Conservation (phyloP, 2,113 vertebrate species). For the Procavia capensis region DNA sequence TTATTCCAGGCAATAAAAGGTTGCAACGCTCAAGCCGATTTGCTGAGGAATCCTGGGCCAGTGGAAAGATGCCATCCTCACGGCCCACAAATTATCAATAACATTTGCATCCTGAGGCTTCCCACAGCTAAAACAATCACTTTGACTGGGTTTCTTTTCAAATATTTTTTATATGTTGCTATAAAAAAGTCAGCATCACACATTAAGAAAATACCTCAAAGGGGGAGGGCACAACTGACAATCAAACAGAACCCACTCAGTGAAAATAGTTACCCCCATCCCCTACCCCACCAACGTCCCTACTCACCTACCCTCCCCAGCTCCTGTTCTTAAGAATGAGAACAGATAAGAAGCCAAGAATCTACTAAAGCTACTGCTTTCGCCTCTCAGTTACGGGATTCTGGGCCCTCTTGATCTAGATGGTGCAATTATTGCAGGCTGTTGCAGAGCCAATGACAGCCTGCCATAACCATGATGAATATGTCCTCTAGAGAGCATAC, state of each 20-base stretch:
- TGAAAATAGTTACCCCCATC: background rate
- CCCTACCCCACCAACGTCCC: background rate
- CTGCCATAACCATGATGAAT: slow-evolving; percentile 74
- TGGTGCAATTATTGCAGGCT: slow-evolving; percentile 86
- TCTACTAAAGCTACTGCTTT: background rate
- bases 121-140: background rate
- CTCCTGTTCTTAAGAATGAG: slow-evolving; percentile 10
- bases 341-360: slow-evolving; percentile 46
- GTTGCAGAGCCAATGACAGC: slow-evolving; percentile 77
- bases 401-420: slow-evolving; percentile 64
- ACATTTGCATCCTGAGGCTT: background rate
- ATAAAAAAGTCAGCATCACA: background rate
- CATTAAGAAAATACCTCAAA: background rate
- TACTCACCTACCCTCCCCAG: slow-evolving; percentile 67
- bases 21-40: background rate
- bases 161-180: background rate
- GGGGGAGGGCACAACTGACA: background rate
- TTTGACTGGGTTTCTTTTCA: background rate
- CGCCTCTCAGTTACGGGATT: slow-evolving; percentile 36
- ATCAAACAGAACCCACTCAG: background rate
- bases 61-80: background rate
- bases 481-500: background rate
- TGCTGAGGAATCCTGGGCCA: background rate
- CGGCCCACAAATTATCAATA: background rate
- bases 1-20: slow-evolving; percentile 13